Conservation (phyloP, 1,140 invertebrate species). For the Battus philenor region DNA sequence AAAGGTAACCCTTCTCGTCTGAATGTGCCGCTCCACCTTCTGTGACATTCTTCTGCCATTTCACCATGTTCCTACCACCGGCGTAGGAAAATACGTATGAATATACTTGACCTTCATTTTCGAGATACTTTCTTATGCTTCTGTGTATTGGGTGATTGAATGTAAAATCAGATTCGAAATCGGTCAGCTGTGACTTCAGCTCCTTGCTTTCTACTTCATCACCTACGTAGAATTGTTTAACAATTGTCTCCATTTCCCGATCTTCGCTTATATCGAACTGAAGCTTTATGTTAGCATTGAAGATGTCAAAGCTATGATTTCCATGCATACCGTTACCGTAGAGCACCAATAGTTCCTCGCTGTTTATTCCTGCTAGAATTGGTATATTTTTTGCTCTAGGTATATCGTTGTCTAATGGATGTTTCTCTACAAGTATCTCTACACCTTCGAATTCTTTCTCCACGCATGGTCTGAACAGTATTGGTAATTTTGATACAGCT, state of each 20-base stretch:
- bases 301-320: not conserved
- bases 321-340: not conserved
- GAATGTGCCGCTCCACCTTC: conserved; percentile 24
- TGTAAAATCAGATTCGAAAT: conserved; percentile 13
- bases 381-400: not conserved
- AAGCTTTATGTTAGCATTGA: not conserved
- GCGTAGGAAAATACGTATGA: conserved; percentile 36
- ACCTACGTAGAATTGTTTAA: conserved; percentile 15
- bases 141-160: conserved; percentile 12
- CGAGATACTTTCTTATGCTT: conserved; percentile 14
- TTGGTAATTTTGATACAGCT: conserved; percentile 8
- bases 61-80: conserved; percentile 26
- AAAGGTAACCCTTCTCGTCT: conserved; percentile 38
- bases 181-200: not conserved
- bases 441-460: conserved; percentile 20
- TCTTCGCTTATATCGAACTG: conserved; percentile 5
- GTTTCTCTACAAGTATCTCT: conserved; percentile 2
- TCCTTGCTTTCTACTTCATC: conserved; percentile 9
- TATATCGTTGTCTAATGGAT: not conserved
- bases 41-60: conserved; percentile 19
- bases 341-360: not conserved
- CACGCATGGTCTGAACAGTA: conserved; percentile 27
- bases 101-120: conserved; percentile 15
- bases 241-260: conserved; percentile 5
- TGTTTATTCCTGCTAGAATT: conserved; percentile 1